Percentiles rank a stretch among this genome's conserved stretches.
Conservation (phyloP, 1,140 invertebrate genomes). For the Drosophila athabasca region DNA sequence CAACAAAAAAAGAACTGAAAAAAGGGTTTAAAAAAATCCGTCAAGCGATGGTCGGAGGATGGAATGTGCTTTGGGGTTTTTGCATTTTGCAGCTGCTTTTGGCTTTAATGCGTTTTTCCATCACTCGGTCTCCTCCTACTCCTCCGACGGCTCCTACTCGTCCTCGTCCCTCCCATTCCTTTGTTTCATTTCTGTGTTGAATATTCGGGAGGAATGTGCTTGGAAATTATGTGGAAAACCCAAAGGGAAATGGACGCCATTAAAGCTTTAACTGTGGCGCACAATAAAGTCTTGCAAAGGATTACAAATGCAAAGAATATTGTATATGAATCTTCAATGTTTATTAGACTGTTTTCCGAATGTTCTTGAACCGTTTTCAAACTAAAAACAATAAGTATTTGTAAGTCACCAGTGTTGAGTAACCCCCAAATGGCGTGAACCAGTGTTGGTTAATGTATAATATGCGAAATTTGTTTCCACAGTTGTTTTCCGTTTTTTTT, state of each 20-base stretch:
- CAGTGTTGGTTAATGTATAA: too few relatives aligned
- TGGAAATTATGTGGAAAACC: slow-evolving; percentile 12
- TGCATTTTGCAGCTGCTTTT: slow-evolving; percentile 42
- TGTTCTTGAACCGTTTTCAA: too few relatives aligned
- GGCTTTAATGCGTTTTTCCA: slow-evolving; percentile 43
- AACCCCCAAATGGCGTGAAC: too few relatives aligned
- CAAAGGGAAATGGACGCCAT: neutral
- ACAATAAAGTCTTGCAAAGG: too few relatives aligned
- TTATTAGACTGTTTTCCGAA: too few relatives aligned
- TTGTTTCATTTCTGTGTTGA: neutral
- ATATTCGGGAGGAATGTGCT: slow-evolving; percentile 11
- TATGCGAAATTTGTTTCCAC: too few relatives aligned
- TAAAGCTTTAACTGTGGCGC: slow-evolving; percentile 11
- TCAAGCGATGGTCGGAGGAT: neutral
- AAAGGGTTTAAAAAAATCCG: slow-evolving; percentile 40
- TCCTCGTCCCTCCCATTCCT: neutral
- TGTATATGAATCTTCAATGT: too few relatives aligned
- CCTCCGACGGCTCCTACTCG: too few relatives aligned
- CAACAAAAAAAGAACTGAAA: neutral
- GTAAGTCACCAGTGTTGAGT: too few relatives aligned
- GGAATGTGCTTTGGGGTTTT: neutral
- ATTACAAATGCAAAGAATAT: too few relatives aligned
- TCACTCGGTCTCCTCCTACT: neutral
- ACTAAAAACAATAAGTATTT: too few relatives aligned
- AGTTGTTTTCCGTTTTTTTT: too few relatives aligned